These are phyloP conservation scores for Leptonema lineaticorne DNA, from an alignment of 1,140 invertebrate genomes.

Conservation along the genomic window DNA sequence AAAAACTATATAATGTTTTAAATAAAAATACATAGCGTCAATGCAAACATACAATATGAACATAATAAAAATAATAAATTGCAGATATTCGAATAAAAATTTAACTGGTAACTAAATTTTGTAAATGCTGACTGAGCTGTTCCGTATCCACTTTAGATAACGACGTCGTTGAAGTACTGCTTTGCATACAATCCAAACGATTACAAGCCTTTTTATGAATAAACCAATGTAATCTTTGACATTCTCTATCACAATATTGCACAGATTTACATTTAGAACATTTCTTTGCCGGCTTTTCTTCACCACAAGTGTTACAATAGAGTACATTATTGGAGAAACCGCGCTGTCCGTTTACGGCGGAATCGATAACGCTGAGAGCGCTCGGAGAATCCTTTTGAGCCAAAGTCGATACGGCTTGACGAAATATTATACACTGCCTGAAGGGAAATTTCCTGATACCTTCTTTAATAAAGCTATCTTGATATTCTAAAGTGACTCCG, in stretches of 20 bases:
- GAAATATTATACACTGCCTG: slow-evolving; percentile 81
- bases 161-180: slow-evolving; percentile 33
- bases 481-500: slow-evolving; percentile 74
- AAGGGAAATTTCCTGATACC: slow-evolving; percentile 85
- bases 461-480: slow-evolving; percentile 82
- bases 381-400: slow-evolving; percentile 68
- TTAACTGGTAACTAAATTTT: slow-evolving; percentile 49
- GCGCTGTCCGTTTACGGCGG: slow-evolving; percentile 86
- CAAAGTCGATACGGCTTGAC: slow-evolving; percentile 76
- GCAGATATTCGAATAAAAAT: neutral
- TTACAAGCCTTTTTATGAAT: slow-evolving; percentile 89
- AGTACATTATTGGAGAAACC: slow-evolving; percentile 70
- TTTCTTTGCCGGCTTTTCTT: slow-evolving; percentile 85
- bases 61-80: neutral
- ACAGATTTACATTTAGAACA: slow-evolving; percentile 95
- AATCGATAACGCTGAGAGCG: slow-evolving; percentile 74
- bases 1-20: too few species aligned
- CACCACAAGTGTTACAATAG: slow-evolving; percentile 85
- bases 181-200: slow-evolving; percentile 54
- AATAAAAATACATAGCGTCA: too few species aligned
- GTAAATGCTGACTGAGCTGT: slow-evolving; percentile 52
- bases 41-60: too few species aligned
- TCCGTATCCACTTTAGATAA: slow-evolving; percentile 50
- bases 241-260: slow-evolving; percentile 90
- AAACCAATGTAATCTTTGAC: slow-evolving; percentile 95